Base-by-base conservation (phyloP, 2,888 invertebrate species). In the Macrophya annulata region DNA sequence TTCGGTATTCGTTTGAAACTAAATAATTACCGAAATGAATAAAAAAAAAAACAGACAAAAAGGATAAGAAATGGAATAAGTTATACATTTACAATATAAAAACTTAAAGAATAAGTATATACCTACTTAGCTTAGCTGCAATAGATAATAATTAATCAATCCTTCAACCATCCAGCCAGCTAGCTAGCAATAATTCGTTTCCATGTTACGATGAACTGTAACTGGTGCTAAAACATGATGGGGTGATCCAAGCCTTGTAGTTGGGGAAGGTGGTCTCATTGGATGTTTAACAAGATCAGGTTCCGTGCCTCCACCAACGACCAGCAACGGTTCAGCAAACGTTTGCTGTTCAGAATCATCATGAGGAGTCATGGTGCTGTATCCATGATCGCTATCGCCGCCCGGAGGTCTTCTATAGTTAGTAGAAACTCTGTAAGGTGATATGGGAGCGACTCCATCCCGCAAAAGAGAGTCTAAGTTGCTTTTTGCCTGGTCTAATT, bases 351-450 rank as follows among this genome's bases (percentile, higher is more conserved):
- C 98, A 0, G 97, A 97, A 91, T 98, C 98, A 91, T 98, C 98
- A 89, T 98, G 98, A 1, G 97, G 98, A 0, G 98, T 98, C 98
- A 98, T 98, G 0, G 98, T 98, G 4, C 98, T 98, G 93, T 99
- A 99, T 1, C 99, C 99, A 91, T 98, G 98, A 94, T 99, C 99
- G n/a, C 98, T 98, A 89, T 97, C 97, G 72, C 96, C 96, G 0
- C 97, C 96, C 0, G 96, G 95, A 74, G 96, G 96, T 4, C 97
- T 96, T 48, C 97, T 95, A 92, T 98, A 98, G 84, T 96, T 96
- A 0, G 97, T 97, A 72, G 97, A 96, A 86, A 98, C 97, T 87
- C 97, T 96, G 92, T 98, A 98, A 0, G 98, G 98, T 2, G 98
- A 98, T 88, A 98, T 96, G 6, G 96, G 96, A 25, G 96, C 96